phyloP scores from a whole-genome alignment of 2,888 invertebrate species.

The Ariolimax columbianus region DNA sequence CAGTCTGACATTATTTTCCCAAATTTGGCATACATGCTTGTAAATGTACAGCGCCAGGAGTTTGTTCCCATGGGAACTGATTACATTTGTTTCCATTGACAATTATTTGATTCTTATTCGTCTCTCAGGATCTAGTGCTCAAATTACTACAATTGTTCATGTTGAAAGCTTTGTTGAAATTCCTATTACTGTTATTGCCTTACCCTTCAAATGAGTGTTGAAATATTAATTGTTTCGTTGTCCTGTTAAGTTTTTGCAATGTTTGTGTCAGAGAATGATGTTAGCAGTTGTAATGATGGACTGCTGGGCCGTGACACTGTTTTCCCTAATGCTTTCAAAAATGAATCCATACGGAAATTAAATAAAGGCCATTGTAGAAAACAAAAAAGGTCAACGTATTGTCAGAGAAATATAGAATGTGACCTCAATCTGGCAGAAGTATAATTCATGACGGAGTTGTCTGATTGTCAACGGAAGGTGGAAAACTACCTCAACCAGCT shows the following conservation, averaged over 20 bases:
- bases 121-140: neutral
- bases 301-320: too few relatives aligned
- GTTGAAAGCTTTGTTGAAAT: neutral
- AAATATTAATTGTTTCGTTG: neutral
- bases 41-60: neutral
- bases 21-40: neutral
- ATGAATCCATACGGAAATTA: too few relatives aligned
- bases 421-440: too few relatives aligned
- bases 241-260: neutral
- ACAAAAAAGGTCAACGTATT: too few relatives aligned
- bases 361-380: too few relatives aligned
- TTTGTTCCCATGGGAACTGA: neutral
- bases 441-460: too few relatives aligned
- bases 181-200: neutral
- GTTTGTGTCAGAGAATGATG: neutral
- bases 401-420: too few relatives aligned
- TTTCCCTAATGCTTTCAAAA: too few relatives aligned
- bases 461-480: too few relatives aligned
- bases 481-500: too few relatives aligned
- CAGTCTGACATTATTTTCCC: neutral
- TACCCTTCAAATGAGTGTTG: neutral
- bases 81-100: neutral
- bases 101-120: neutral
- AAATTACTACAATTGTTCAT: neutral
- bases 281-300: too few relatives aligned